Conservation (phyloP, 1,140 invertebrate genomes). For the Watersipora subatra region DNA sequence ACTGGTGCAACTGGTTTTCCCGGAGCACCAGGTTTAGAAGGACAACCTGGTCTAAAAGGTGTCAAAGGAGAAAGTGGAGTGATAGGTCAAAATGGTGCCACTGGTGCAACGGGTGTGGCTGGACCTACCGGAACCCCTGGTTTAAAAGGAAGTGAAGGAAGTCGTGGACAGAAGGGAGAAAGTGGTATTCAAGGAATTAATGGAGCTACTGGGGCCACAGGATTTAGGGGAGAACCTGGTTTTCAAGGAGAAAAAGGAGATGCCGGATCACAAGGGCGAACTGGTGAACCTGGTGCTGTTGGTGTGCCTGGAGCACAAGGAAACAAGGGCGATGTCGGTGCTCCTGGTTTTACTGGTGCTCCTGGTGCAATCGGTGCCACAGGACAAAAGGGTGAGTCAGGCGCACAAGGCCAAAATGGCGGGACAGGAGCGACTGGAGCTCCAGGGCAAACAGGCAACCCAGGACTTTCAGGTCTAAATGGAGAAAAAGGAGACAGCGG, state of each 20-base stretch:
- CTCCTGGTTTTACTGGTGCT: constrained; percentile 4
- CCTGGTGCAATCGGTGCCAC: constrained; percentile 1
- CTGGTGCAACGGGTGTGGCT: constrained; percentile 1
- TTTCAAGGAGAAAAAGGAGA: not conserved
- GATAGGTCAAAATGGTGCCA: constrained; percentile 6
- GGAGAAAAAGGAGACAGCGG: not conserved
- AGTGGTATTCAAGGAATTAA: not conserved
- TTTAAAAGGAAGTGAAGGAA: not conserved
- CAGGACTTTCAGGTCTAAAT: not conserved
- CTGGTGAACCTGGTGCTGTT: constrained; percentile 11
- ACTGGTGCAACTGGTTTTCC: not conserved
- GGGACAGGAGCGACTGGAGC: not conserved
- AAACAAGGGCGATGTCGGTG: constrained; percentile 6
- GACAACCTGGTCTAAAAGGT: constrained; percentile 2
- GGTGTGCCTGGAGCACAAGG: constrained; percentile 9
- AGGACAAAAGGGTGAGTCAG: constrained; percentile 4
- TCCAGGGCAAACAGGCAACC: not conserved
- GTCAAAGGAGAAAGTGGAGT: not conserved
- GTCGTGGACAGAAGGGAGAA: not conserved
- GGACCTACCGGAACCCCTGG: not conserved
- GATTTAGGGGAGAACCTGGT: not conserved
- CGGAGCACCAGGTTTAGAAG: not conserved
- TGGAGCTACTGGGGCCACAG: constrained; percentile 4
- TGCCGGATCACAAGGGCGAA: constrained; percentile 3
- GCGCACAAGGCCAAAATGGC: not conserved